Conservation (phyloP, 2,113 vertebrate species). For the Neomonachus schauinslandi region DNA sequence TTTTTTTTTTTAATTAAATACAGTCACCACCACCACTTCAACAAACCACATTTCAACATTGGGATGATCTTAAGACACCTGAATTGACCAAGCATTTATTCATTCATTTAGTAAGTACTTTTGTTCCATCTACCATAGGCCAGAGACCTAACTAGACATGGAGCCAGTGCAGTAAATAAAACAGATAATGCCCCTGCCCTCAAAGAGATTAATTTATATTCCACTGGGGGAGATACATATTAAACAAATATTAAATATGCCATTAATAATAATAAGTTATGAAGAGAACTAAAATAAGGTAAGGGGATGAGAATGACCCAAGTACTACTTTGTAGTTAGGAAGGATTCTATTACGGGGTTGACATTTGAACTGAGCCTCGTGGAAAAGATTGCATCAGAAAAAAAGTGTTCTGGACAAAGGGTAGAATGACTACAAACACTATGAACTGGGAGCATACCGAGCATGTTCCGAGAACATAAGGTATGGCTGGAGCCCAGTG, state of each 20-base stretch:
- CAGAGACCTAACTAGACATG: not conserved
- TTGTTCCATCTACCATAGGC: not conserved
- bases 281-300: not conserved
- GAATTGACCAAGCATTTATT: not conserved
- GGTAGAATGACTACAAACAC: not conserved
- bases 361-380: not conserved
- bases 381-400: not conserved
- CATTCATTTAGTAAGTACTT: constrained; percentile 31
- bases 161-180: constrained; percentile 14
- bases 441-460: not conserved
- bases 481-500: not conserved
- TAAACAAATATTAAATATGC: constrained; percentile 59
- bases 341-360: not conserved
- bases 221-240: not conserved
- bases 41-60: not conserved
- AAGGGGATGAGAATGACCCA: not conserved
- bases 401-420: not conserved
- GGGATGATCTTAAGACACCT: not conserved
- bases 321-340: not conserved
- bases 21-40: not conserved
- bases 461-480: not conserved
- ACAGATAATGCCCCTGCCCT: not conserved
- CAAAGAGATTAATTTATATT: constrained; percentile 58
- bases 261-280: constrained; percentile 63
- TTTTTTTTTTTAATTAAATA: not conserved